These are phyloP conservation scores for Latrodectus elegans DNA, from an alignment of 2,888 invertebrate genomes.

Conservation along the genomic window DNA sequence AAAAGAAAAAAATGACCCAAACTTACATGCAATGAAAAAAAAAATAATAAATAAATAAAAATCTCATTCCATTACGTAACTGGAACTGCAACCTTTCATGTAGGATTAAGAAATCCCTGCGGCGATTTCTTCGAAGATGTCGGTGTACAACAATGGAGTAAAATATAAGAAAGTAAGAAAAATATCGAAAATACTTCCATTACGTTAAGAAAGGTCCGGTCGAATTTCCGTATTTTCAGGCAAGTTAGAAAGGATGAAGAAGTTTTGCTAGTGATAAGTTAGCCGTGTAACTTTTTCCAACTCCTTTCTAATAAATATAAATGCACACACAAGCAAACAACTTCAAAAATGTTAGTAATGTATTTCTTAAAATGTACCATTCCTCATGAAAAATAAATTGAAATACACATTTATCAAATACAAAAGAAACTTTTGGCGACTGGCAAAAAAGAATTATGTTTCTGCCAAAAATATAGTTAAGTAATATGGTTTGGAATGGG, in stretches of 20 bases:
- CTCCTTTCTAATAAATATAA: background rate
- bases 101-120: constrained; percentile 56
- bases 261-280: background rate
- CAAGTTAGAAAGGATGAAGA: background rate
- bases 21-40: constrained; percentile 7
- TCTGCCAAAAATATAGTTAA: too few species aligned
- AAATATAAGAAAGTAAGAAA: constrained; percentile 17
- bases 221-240: constrained; percentile 44
- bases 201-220: constrained; percentile 47
- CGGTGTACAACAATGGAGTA: constrained; percentile 16
- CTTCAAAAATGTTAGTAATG: constrained; percentile 1
- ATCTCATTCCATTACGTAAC: constrained; percentile 60
- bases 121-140: constrained; percentile 25
- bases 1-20: background rate
- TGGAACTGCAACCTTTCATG: constrained; percentile 60
- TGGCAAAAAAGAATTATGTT: too few species aligned
- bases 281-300: background rate
- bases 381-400: too few species aligned
- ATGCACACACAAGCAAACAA: background rate
- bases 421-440: too few species aligned
- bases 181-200: constrained; percentile 52
- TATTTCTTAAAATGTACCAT: background rate
- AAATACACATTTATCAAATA: too few species aligned
- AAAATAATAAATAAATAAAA: constrained; percentile 42
- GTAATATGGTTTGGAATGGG: too few species aligned